Base-by-base conservation (phyloP, 2,888 invertebrate genomes). In the Drosophila robusta region DNA sequence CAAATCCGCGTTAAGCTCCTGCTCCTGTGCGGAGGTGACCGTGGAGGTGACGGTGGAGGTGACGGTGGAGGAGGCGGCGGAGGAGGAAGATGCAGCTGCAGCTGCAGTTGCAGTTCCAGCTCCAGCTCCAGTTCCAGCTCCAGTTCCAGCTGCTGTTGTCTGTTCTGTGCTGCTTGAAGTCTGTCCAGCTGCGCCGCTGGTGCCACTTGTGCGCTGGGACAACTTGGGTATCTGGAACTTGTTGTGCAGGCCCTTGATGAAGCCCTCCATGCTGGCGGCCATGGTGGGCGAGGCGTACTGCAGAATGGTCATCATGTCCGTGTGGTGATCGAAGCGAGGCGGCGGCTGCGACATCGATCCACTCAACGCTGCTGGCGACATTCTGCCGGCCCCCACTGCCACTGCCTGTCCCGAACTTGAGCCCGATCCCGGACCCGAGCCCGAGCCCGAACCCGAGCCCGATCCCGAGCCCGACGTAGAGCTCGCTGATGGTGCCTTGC, bases 151-250 rank as follows among this genome's bases (percentile, higher is more conserved):
- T 12, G 39, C 12, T 34, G 62, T 38, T 9, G 61, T 11, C n/a
- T 56, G 65, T 3, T 79, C 85, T 42, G 60, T 34, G 45, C 29
- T 62, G 12, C 71, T 42, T 8, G 72, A 51, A 6, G 50, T 56
- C 5, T 55, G 57, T 1, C 69, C 82, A 26, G 44, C 34, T 45
- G 41, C 22, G 18, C 38, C 64, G 57, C 51, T 79, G 26, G 12
- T 68, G 11, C 50, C 62, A 44, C 66, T 62, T 26, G 60, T 12
- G 12, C 92, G 81, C 4, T 95, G 95, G 0, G 95, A 95, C 65
- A 97, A 91, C 92, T 97, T 97, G 0, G 97, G 97, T 86, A 97
- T 97, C 93, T 97, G 97, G 93, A 97, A 97, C 89, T 96, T 97
- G 60, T 95, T 95, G 83, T 97, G 95, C 36, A 96, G 91, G 9